These are phyloP conservation scores for Parauchenoglanis ngamensis DNA, from an alignment of 2,797 vertebrate species.

Conservation along the genomic window DNA sequence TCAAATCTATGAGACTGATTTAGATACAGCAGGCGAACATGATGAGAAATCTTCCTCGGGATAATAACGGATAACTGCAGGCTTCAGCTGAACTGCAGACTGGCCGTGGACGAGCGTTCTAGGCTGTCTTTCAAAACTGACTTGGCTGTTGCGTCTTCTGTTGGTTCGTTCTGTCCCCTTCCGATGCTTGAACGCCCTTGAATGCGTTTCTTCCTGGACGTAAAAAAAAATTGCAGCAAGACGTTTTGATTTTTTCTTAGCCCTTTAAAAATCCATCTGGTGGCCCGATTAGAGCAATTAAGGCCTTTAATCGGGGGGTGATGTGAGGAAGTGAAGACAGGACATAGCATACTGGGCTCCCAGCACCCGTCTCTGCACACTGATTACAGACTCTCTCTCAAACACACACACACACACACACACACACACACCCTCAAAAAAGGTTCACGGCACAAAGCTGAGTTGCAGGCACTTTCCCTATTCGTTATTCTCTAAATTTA, in stretches of 20 bases:
- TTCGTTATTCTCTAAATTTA: constrained; percentile 34
- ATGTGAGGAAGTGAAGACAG: constrained; percentile 41
- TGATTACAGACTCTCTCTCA: constrained; percentile 24
- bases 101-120: background rate
- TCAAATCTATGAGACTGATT: constrained; percentile 25
- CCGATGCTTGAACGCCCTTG: background rate
- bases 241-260: constrained; percentile 42
- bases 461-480: constrained; percentile 46
- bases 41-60: constrained; percentile 11
- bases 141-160: background rate
- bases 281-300: constrained; percentile 53
- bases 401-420: background rate
- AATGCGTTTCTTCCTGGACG: background rate
- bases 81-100: constrained; percentile 11
- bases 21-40: constrained; percentile 23
- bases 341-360: constrained; percentile 39
- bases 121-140: background rate
- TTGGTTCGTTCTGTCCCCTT: constrained; percentile 7
- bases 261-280: constrained; percentile 56
- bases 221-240: constrained; percentile 33
- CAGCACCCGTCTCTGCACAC: background rate
- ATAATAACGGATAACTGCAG: constrained; percentile 6
- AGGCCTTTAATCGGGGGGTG: constrained; percentile 44
- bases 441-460: constrained; percentile 23
- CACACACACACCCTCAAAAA: constrained; percentile 47